Conservation (phyloP, 1,140 invertebrate genomes). For the Tetramorium simillimum region DNA sequence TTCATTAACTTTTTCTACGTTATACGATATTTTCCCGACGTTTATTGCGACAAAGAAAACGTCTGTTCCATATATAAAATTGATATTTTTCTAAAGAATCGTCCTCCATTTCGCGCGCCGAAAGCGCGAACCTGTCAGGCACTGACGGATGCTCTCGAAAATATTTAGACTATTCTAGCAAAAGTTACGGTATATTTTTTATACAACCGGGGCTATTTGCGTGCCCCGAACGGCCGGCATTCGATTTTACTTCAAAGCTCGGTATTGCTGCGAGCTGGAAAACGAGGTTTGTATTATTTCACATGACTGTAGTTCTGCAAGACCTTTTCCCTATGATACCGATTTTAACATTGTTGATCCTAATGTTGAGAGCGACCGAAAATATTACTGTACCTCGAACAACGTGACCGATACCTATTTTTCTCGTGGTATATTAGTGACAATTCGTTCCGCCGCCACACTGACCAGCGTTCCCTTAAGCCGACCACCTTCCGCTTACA, state of each 20-base stretch:
- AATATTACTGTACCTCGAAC: conserved; percentile 5
- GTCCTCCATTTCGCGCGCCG: neutral
- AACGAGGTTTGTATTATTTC: conserved; percentile 38
- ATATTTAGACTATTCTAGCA: conserved; percentile 33
- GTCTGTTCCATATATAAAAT: neutral
- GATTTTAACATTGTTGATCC: conserved; percentile 12
- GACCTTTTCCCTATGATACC: neutral
- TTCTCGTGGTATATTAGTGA: conserved; percentile 41
- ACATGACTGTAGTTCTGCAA: neutral
- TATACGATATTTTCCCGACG: neutral
- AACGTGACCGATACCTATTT: conserved; percentile 35
- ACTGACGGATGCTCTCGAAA: neutral
- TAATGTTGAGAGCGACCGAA: neutral
- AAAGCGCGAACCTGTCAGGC: neutral
- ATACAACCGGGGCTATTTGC: conserved; percentile 16
- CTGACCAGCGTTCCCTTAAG: conserved; percentile 31
- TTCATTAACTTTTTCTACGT: neutral
- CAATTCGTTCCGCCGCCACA: conserved; percentile 48
- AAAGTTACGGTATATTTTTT: conserved; percentile 41
- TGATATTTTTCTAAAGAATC: conserved; percentile 20
- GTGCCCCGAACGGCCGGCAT: neutral
- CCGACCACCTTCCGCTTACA: conserved; percentile 44
- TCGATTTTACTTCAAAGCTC: conserved; percentile 33
- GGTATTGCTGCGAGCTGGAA: neutral
- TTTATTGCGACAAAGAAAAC: neutral